phyloP scores from a whole-genome alignment of 2,888 invertebrate genomes.

The Amphipoea oculea region DNA sequence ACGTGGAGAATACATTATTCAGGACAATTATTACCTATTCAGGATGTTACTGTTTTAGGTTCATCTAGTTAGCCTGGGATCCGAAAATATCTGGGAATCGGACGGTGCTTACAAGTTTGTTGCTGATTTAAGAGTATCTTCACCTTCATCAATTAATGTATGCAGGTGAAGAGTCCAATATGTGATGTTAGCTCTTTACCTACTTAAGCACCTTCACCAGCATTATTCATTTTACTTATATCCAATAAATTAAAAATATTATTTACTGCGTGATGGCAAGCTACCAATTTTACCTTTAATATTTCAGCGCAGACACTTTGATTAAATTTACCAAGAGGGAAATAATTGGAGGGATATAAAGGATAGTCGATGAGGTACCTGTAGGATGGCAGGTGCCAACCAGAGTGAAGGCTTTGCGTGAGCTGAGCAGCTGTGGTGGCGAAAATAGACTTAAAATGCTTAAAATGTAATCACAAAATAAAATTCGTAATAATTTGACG shows the following conservation, averaged over 20 bases:
- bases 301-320: slow-evolving; percentile 53
- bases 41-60: neutral
- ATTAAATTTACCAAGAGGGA: slow-evolving; percentile 54
- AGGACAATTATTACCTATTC: neutral
- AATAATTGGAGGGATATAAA: slow-evolving; percentile 46
- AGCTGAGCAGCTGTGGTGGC: slow-evolving; percentile 1
- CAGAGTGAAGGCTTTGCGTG: neutral
- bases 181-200: neutral
- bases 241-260: slow-evolving; percentile 44
- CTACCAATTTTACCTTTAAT: slow-evolving; percentile 53
- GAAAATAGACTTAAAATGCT: neutral
- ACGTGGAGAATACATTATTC: slow-evolving; percentile 5
- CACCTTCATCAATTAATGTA: neutral
- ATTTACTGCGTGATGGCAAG: slow-evolving; percentile 37
- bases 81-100: neutral
- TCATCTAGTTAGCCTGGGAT: neutral
- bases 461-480: neutral
- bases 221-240: slow-evolving; percentile 25
- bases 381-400: neutral
- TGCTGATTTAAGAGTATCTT: neutral
- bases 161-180: neutral
- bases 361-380: slow-evolving; percentile 30
- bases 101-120: neutral
- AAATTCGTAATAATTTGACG: neutral
- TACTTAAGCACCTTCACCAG: neutral